Evolutionary conservation across 2,113 vertebrate genomes (phyloP), one percentile per base, ranked within the genome.

Genomic region (Prinia subflava): DNA sequence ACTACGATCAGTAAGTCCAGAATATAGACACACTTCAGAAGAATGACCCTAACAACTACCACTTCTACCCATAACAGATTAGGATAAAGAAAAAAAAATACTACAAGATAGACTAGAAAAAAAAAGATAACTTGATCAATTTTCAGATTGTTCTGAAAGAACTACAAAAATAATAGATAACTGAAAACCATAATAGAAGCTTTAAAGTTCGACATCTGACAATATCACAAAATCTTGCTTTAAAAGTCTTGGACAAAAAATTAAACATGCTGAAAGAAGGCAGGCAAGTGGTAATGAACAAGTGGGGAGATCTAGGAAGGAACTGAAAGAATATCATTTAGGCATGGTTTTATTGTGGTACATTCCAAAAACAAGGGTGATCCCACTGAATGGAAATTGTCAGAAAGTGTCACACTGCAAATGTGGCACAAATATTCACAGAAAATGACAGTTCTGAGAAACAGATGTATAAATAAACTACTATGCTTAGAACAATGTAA

Each of bases 201-300:
- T 96, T 95, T 96, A 96, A 94, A 97, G 94, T 92, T 95, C 2
- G 0, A n/a, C 83, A 96, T 93, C 92, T 92, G 88, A 90, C 71
- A 88, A 49, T 75, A 94, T 96, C 95, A 89, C 41, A 90, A 90
- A 95, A 96, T 96, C 92, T 94, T 71, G 87, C 76, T 95, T 93
- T 83, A 92, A 92, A 94, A 95, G 64, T 92, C 85, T 83, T 28
- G 64, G 85, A 68, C 76, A 88, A 92, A 95, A 97, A 91, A 94
- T 95, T 33, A 90, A 83, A 73, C 55, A 73, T 10, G 79, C 56
- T 64, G 76, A 77, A 96, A 86, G 87, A 91, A 93, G 39, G 64
- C 55, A 94, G 64, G 50, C 35, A 78, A 93, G 78, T 65, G 71
- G 35, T 68, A 92, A 90, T 73, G 93, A 95, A 79, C 12, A 69